These are phyloP conservation scores for Andrena fulva DNA, from an alignment of 2,888 invertebrate genomes.

Conservation along the genomic window DNA sequence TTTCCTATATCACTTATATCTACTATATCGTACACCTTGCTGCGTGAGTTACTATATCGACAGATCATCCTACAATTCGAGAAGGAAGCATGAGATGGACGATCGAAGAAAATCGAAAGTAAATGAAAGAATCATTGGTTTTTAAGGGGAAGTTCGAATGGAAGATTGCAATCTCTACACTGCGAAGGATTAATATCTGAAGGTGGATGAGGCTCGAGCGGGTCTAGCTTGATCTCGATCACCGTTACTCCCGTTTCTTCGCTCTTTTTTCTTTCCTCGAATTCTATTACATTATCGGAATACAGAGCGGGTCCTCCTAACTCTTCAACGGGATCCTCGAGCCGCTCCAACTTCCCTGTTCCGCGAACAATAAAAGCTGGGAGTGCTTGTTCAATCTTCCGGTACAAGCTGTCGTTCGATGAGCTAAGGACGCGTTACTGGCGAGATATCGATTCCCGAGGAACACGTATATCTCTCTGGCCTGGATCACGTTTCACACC, in stretches of 20 bases:
- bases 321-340: conserved; percentile 18
- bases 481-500: conserved; percentile 58
- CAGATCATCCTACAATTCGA: too few species aligned
- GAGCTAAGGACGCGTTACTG: conserved; percentile 43
- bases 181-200: conserved; percentile 37
- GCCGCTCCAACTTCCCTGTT: conserved; percentile 30
- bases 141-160: not conserved
- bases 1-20: not conserved
- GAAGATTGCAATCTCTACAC: not conserved
- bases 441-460: conserved; percentile 49
- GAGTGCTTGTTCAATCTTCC: conserved; percentile 59
- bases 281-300: conserved; percentile 50
- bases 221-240: conserved; percentile 30
- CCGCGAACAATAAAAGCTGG: conserved; percentile 59
- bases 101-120: too few species aligned
- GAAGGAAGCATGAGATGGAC: too few species aligned
- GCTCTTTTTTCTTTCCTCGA: not conserved
- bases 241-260: conserved; percentile 31
- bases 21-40: too few species aligned
- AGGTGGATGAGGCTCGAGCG: not conserved
- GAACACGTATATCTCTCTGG: conserved; percentile 11
- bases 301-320: conserved; percentile 14
- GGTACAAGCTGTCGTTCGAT: conserved; percentile 49
- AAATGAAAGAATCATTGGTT: too few species aligned
- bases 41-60: too few species aligned